Evolutionary conservation across 2,797 vertebrate genomes (phyloP).

Genomic region (Lepus townsendii): DNA sequence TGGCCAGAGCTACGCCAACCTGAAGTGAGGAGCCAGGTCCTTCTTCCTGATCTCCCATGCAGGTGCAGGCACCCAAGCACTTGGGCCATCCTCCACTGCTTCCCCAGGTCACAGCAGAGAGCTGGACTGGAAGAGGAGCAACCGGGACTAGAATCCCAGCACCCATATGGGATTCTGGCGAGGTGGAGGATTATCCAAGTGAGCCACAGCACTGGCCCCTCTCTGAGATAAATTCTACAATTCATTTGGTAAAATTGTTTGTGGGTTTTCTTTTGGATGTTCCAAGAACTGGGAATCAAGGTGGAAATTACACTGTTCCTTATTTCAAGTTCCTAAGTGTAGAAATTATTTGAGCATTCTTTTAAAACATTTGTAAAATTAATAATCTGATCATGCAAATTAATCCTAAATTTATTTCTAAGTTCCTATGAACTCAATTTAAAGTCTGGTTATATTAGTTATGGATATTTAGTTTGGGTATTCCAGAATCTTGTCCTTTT

Average conservation of each 20-base stretch:
- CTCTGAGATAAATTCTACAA: conserved; percentile 31
- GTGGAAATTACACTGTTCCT: neutral
- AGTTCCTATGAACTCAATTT: conserved; percentile 29
- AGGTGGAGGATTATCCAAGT: too few relatives aligned
- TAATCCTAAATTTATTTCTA: conserved; percentile 32
- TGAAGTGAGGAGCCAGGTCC: too few relatives aligned
- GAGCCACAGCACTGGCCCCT: too few relatives aligned
- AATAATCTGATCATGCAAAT: neutral
- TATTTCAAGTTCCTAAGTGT: neutral
- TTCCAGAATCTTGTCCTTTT: neutral
- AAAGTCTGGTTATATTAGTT: neutral
- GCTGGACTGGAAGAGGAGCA: too few relatives aligned
- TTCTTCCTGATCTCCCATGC: too few relatives aligned
- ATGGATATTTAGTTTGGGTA: neutral
- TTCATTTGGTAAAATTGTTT: neutral
- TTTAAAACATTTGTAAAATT: conserved; percentile 42
- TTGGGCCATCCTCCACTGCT: too few relatives aligned
- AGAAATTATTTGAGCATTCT: neutral
- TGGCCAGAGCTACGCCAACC: too few relatives aligned
- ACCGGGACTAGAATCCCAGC: too few relatives aligned
- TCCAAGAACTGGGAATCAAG: neutral
- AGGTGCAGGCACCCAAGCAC: too few relatives aligned
- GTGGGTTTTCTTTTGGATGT: conserved; percentile 42
- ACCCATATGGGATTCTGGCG: neutral
- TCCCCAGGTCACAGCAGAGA: too few relatives aligned